Conservation (phyloP, 2,888 invertebrate genomes). For the Gasteruption jaculator region DNA sequence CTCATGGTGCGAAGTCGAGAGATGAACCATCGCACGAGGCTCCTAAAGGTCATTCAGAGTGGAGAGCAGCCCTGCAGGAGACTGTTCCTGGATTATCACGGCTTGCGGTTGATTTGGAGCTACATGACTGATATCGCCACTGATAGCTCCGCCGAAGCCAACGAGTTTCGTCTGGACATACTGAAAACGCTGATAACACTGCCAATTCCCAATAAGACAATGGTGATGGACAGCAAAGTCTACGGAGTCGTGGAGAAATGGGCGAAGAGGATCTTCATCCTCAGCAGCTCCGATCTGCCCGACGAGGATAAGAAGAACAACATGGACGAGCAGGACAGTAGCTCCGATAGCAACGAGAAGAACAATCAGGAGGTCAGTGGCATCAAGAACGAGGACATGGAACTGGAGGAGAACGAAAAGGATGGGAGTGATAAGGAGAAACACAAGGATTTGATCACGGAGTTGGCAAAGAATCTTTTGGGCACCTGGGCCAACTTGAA, state of each 20-base stretch:
- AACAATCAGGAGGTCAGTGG: constrained; percentile 26
- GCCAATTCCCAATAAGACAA: constrained; percentile 90
- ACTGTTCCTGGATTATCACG: constrained; percentile 91
- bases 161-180: constrained; percentile 56
- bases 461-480: constrained; percentile 62
- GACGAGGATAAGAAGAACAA: constrained; percentile 35
- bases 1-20: constrained; percentile 91
- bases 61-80: constrained; percentile 80
- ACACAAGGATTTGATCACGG: constrained; percentile 44
- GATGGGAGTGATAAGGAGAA: no score
- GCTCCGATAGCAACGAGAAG: constrained; percentile 36
- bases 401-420: constrained; percentile 30
- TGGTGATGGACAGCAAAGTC: constrained; percentile 89
- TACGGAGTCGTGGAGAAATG: constrained; percentile 80
- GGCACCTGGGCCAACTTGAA: constrained; percentile 72
- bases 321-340: constrained; percentile 33
- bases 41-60: constrained; percentile 73
- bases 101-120: constrained; percentile 82
- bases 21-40: constrained; percentile 66
- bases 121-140: constrained; percentile 80
- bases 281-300: constrained; percentile 39
- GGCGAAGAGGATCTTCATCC: constrained; percentile 55
- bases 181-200: constrained; percentile 77
- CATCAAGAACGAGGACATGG: constrained; percentile 20
- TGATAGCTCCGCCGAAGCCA: constrained; percentile 51